Percentiles rank a stretch among this genome's conserved stretches.
These are phyloP conservation scores for Echinops telfairi DNA, from an alignment of 2,113 vertebrate genomes.

Conservation along the genomic window DNA sequence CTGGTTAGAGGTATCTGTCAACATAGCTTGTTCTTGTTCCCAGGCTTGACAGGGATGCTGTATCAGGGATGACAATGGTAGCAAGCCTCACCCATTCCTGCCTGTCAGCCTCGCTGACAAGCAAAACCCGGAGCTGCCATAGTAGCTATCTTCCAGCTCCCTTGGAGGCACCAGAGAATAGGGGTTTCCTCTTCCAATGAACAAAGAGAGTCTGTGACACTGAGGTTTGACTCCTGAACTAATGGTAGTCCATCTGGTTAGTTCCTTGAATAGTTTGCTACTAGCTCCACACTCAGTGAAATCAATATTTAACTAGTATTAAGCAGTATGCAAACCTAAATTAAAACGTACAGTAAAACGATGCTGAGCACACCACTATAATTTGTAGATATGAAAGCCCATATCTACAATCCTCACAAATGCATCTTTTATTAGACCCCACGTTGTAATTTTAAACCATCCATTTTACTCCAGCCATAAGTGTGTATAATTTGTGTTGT, in stretches of 20 bases:
- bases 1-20: slow-evolving; percentile 65
- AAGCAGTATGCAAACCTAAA: neutral
- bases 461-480: neutral
- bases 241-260: neutral
- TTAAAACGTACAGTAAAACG: no score
- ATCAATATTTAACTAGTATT: neutral
- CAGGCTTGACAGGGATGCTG: slow-evolving; percentile 70
- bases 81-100: slow-evolving; percentile 44
- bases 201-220: neutral
- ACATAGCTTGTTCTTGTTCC: slow-evolving; percentile 47
- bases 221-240: neutral
- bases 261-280: neutral
- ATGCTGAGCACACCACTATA: neutral
- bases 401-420: neutral
- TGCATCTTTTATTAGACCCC: neutral
- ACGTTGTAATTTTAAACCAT: neutral
- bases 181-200: neutral
- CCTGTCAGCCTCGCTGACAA: slow-evolving; percentile 66
- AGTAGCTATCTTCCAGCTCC: neutral
- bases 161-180: slow-evolving; percentile 1
- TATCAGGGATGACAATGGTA: slow-evolving; percentile 54
- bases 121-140: slow-evolving; percentile 11
- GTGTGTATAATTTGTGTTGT: neutral
- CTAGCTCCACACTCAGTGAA: neutral
- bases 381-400: accelerated